Conservation (phyloP, 2,797 vertebrate species). For the Scomberomorus guttatus region DNA sequence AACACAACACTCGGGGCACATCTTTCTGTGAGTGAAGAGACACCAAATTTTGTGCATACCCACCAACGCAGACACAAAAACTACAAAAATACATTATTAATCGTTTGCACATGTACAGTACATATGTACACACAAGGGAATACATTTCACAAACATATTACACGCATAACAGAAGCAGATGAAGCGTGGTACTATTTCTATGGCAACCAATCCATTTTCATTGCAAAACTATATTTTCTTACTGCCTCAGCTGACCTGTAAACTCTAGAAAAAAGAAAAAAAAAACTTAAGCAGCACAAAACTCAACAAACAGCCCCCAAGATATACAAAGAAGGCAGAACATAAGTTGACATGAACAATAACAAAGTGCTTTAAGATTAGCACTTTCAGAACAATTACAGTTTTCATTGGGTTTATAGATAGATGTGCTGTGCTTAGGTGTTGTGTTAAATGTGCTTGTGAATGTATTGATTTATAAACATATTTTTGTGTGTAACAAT, state of each 20-base stretch:
- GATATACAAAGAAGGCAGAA: slow-evolving; percentile 30
- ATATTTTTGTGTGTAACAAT: neutral
- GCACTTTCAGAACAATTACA: neutral
- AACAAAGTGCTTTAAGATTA: neutral
- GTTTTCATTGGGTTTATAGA: neutral
- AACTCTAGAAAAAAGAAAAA: slow-evolving; percentile 4
- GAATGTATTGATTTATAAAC: neutral
- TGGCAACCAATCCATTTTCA: slow-evolving; percentile 3
- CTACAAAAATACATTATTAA: neutral
- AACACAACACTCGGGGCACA: neutral
- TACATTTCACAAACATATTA: neutral
- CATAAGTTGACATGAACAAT: slow-evolving; percentile 4
- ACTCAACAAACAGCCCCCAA: slow-evolving; percentile 24
- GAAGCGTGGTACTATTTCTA: slow-evolving; percentile 2
- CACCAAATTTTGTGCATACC: neutral
- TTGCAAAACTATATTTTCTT: slow-evolving; percentile 22
- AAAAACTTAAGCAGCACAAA: slow-evolving; percentile 16
- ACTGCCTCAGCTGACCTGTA: slow-evolving; percentile 34
- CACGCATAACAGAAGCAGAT: neutral
- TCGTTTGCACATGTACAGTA: neutral
- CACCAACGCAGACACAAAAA: neutral
- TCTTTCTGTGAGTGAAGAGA: neutral
- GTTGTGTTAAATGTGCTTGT: neutral
- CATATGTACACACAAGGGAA: neutral
- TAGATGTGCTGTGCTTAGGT: neutral